These are phyloP conservation scores for Macaca nemestrina DNA, from an alignment of 2,113 vertebrate genomes.

Conservation along the genomic window DNA sequence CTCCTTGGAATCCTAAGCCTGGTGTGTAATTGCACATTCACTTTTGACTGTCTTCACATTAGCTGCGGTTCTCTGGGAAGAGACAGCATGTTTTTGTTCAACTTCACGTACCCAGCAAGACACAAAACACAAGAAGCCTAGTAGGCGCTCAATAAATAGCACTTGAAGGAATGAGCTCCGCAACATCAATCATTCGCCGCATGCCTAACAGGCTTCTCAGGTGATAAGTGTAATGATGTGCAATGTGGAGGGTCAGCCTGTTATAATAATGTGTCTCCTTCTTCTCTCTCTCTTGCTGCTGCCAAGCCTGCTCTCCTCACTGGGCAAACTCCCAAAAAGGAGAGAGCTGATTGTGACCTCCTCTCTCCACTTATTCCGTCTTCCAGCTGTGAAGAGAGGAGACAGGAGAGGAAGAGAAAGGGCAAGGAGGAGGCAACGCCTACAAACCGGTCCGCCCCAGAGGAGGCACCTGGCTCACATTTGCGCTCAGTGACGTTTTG, in stretches of 20 bases:
- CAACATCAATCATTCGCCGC: neutral
- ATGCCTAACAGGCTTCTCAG: neutral
- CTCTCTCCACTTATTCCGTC: neutral
- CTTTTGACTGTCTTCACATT: neutral
- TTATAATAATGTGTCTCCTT: neutral
- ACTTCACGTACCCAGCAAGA: neutral
- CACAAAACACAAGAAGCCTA: neutral
- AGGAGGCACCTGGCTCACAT: neutral
- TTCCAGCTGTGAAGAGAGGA: neutral
- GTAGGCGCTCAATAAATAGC: neutral
- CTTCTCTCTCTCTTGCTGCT: neutral
- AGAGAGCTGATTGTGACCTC: neutral
- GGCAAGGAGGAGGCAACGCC: neutral
- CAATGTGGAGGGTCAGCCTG: neutral
- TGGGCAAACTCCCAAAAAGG: neutral
- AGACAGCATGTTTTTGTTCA: neutral
- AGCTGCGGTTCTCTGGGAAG: neutral
- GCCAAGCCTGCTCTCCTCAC: neutral
- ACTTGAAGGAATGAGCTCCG: neutral
- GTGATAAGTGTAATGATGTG: neutral
- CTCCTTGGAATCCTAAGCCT: neutral
- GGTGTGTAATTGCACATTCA: neutral
- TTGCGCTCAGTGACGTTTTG: fast-evolving
- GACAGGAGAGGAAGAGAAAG: neutral
- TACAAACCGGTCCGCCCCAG: neutral